Percentiles rank a stretch among this genome's conserved stretches.
phyloP scores from a whole-genome alignment of 2,113 vertebrate genomes.

The Egretta garzetta region DNA sequence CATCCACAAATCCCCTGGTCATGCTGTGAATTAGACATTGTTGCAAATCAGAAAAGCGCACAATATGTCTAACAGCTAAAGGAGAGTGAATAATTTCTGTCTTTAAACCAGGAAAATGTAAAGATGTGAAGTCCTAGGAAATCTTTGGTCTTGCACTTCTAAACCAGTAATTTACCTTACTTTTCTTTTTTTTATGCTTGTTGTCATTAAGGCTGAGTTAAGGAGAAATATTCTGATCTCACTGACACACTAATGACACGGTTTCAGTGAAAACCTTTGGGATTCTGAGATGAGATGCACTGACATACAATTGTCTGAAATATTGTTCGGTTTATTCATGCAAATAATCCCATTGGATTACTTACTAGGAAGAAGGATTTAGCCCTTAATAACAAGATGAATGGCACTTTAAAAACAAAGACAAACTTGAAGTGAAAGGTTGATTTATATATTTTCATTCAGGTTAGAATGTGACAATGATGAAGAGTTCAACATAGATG shows the following conservation, averaged over 20 bases:
- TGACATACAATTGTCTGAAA: neutral
- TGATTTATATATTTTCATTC: conserved; percentile 1
- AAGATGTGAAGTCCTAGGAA: neutral
- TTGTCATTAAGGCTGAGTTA: neutral
- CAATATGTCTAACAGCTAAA: neutral
- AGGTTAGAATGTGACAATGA: neutral
- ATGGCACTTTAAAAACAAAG: neutral
- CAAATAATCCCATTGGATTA: conserved; percentile 37
- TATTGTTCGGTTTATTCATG: neutral
- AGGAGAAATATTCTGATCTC: neutral
- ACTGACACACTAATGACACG: neutral
- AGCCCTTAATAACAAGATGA: neutral
- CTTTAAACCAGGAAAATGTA: neutral
- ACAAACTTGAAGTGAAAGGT: neutral
- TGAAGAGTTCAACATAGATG: neutral
- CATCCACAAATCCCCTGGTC: neutral
- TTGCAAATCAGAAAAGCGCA: neutral
- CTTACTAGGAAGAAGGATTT: neutral
- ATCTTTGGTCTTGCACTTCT: neutral
- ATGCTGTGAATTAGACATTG: neutral
- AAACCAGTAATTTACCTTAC: neutral
- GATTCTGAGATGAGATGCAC: neutral
- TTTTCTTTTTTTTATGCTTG: neutral
- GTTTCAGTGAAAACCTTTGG: neutral
- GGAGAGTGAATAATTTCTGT: neutral